phyloP scores from a whole-genome alignment of 2,113 vertebrate genomes.

The Malurus melanocephalus region DNA sequence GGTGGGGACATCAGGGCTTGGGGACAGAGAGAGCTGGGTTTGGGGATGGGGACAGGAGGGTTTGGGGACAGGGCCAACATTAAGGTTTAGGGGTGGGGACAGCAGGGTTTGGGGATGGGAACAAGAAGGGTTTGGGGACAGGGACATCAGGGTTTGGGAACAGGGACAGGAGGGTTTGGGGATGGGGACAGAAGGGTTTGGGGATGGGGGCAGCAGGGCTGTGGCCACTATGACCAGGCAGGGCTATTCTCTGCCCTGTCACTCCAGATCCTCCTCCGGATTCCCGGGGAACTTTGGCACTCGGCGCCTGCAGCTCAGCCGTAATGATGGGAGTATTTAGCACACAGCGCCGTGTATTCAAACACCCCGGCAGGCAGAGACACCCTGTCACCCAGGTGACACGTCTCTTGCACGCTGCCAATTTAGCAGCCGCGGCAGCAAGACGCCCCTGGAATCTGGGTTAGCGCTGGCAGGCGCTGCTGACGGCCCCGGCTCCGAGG shows the following conservation, averaged over 20 bases:
- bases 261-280: neutral
- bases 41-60: neutral
- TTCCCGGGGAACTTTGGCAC: neutral
- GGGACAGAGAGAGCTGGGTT: no score
- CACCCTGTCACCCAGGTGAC: slow-evolving; percentile 60
- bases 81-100: no score
- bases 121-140: neutral
- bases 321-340: slow-evolving; percentile 29
- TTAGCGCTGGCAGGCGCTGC: neutral
- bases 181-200: neutral
- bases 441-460: slow-evolving; percentile 38
- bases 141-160: neutral
- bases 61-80: no score
- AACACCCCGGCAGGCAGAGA: neutral
- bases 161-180: neutral
- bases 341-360: neutral
- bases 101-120: neutral
- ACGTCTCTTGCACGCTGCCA: slow-evolving; percentile 10
- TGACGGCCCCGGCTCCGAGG: neutral
- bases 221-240: neutral
- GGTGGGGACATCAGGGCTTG: neutral
- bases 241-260: neutral
- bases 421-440: slow-evolving; percentile 29
- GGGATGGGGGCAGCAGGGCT: neutral
- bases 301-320: neutral